phyloP scores from a whole-genome alignment of 2,888 invertebrate species.

The Pyrochroa serraticornis region DNA sequence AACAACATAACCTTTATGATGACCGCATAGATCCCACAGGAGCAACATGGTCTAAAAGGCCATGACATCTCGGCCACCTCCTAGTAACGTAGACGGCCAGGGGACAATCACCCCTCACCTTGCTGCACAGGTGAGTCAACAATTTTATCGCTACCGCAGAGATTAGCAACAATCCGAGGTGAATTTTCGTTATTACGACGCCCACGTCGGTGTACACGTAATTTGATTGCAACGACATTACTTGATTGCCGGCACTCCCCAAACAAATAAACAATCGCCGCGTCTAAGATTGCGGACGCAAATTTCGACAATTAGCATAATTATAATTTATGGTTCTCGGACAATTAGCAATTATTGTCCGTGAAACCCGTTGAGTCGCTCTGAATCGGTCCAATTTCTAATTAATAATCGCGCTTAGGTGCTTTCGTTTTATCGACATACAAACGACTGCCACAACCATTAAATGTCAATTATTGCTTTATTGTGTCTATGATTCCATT shows the following conservation, averaged over 20 bases:
- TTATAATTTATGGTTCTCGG: neutral
- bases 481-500: conserved; percentile 5
- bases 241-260: conserved; percentile 21
- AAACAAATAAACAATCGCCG: no score
- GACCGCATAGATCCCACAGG: conserved; percentile 42
- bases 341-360: conserved; percentile 1
- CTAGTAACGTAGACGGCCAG: conserved; percentile 49
- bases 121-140: conserved; percentile 42
- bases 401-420: conserved; percentile 1
- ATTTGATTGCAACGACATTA: conserved; percentile 13
- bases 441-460: conserved; percentile 1
- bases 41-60: conserved; percentile 56
- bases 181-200: conserved; percentile 12
- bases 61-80: conserved; percentile 57
- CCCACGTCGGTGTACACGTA: conserved; percentile 6
- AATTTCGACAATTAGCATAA: no score
- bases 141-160: neutral
- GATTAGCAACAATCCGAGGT: neutral
- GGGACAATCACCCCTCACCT: conserved; percentile 47
- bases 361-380: neutral
- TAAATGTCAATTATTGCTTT: conserved; percentile 5
- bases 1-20: conserved; percentile 35
- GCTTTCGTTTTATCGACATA: neutral
- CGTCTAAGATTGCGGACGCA: no score
- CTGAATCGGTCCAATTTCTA: conserved; percentile 4